Conservation (phyloP, 2,797 vertebrate genomes). For the Melanotaenia boesemani region DNA sequence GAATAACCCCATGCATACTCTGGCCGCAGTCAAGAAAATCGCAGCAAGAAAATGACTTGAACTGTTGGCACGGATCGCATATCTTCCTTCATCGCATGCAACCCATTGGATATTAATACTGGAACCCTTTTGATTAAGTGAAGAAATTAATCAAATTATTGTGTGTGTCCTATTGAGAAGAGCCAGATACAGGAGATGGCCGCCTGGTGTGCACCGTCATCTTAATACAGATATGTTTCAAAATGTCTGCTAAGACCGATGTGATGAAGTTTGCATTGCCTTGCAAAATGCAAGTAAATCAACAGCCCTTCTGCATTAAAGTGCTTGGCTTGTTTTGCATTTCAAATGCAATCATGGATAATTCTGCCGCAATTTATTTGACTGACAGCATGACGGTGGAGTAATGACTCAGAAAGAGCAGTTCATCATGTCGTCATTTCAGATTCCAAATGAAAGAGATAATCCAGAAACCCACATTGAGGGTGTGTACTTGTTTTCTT, state of each 20-base stretch:
- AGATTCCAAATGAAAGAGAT: constrained; percentile 48
- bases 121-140: constrained; percentile 64
- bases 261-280: constrained; percentile 54
- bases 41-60: constrained; percentile 41
- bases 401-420: constrained; percentile 60
- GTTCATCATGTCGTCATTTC: constrained; percentile 58
- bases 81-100: constrained; percentile 42
- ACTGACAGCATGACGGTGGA: constrained; percentile 72
- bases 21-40: constrained; percentile 39
- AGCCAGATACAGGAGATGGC: constrained; percentile 36
- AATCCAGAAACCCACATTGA: constrained; percentile 31
- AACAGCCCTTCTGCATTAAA: constrained; percentile 56
- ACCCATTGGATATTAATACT: constrained; percentile 56
- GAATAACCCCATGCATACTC: constrained; percentile 58
- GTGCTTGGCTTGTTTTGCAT: constrained; percentile 77
- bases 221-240: constrained; percentile 59
- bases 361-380: constrained; percentile 75
- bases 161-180: constrained; percentile 61
- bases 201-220: constrained; percentile 52
- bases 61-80: constrained; percentile 35
- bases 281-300: constrained; percentile 49
- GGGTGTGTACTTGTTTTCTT: constrained; percentile 5
- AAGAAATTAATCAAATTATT: constrained; percentile 74
- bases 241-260: constrained; percentile 66
- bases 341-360: constrained; percentile 85